phyloP scores from a whole-genome alignment of 2,113 vertebrate genomes.

The Macrotus californicus region DNA sequence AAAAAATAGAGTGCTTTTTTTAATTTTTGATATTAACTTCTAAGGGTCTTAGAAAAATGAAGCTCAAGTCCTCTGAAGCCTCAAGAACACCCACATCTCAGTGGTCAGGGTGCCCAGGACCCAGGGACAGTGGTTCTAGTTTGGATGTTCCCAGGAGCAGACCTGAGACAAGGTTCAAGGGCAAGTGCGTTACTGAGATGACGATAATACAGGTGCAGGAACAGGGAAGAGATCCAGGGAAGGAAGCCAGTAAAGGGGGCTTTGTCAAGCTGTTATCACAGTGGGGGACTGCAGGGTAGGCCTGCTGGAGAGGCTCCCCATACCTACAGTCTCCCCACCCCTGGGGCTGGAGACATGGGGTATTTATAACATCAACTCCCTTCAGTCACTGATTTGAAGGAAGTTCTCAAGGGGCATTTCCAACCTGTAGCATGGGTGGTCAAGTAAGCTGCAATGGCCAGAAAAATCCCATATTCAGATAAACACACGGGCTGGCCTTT shows the following conservation, averaged over 20 bases:
- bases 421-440: background rate
- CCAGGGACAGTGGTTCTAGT: rapidly evolving
- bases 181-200: background rate
- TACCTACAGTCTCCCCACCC: background rate
- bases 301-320: background rate
- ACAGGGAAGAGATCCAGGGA: background rate
- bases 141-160: background rate
- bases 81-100: background rate
- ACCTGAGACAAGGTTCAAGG: background rate
- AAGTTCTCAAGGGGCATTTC: background rate
- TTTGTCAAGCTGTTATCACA: background rate
- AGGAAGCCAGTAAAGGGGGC: background rate
- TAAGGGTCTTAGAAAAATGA: background rate
- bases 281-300: background rate
- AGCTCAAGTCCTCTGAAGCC: background rate
- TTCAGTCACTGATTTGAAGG: background rate
- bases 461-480: background rate
- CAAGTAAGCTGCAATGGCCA: background rate
- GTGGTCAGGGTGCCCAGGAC: background rate
- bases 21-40: background rate
- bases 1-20: background rate
- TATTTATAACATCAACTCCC: background rate
- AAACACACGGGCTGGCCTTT: background rate
- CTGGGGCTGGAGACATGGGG: background rate
- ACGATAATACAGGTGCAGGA: background rate